Evolutionary conservation across 2,113 vertebrate genomes (phyloP).

Genomic region (Pogonocichla stellata): DNA sequence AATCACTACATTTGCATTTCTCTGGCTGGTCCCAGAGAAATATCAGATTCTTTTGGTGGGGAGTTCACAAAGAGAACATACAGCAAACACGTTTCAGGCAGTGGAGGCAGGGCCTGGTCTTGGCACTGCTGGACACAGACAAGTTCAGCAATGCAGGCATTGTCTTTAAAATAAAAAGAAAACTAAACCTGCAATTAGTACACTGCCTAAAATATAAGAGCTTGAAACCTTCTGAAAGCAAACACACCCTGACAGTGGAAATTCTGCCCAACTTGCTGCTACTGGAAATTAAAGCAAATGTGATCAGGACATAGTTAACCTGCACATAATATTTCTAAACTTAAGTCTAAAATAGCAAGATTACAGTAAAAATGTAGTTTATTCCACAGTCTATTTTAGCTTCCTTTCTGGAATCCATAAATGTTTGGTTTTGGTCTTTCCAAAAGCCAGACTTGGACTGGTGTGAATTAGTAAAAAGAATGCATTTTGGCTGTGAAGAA

Average conservation of each 20-base stretch:
- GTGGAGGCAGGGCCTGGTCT: not conserved
- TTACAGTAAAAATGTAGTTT: not conserved
- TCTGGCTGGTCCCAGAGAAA: not conserved
- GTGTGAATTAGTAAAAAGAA: conserved; percentile 1
- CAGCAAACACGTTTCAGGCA: not conserved
- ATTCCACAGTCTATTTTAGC: not conserved
- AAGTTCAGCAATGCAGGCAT: not conserved
- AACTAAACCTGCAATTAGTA: not conserved
- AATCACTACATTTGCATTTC: not conserved
- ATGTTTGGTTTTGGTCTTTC: not conserved
- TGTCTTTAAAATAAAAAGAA: not conserved
- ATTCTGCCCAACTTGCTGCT: not conserved
- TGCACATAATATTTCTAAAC: not conserved
- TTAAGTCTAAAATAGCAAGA: not conserved
- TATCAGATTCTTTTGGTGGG: not conserved
- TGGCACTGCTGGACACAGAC: not conserved
- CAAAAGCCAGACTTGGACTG: not conserved
- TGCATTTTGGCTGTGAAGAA: not conserved
- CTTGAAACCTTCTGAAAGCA: not conserved
- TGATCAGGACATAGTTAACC: not conserved
- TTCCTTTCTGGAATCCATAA: not conserved
- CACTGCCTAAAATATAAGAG: not conserved
- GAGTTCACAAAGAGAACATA: not conserved
- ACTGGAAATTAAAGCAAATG: not conserved
- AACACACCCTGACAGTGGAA: accelerated